Evolutionary conservation across 2,888 invertebrate species (phyloP), one percentile per base, ranked within the genome.

Genomic region (Laspeyria flexula): DNA sequence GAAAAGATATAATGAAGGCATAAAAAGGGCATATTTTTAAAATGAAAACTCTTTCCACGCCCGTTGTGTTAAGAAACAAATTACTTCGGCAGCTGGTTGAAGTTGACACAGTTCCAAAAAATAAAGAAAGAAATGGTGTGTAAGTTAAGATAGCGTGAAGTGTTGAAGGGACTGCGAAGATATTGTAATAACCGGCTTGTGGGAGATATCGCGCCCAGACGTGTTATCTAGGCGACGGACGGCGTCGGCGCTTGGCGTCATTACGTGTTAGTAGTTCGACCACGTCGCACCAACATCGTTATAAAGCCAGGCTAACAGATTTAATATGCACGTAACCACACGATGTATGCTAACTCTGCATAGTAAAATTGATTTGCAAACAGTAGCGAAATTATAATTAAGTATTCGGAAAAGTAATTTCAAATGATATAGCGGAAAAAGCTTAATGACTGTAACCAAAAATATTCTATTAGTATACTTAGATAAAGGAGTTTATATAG

Each of bases 221-320:
- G 50, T 51, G 70, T 76, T 84, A 83, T 84, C 80, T 75, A 66
- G 60, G 50, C 64, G 53, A 47, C 58, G 64, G 71, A 72, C 64
- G 73, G 66, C 73, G 66, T 75, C 77, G 72, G 66, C 72, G 71
- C 72, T n/a, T 65, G 73, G 66, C 73, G 67, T 76, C 77, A 71
- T 77, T 76, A 75, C 37, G 56, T 41, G 45, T 62, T 65, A 37
- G 60, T 54, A 61, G 51, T 57, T 39, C 39, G 47, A 47, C 55
- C 65, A 63, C 57, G 65, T 60, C 47, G 47, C 46, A 38, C 29
- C 25, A 25, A 25, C 25, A 49, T 10, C 21, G 39, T 45, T 31
- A 15, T 31, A 30, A 35, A 27, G 6, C 30, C 51, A 5, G 38
- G 31, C 54, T 13, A 51, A 53, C 21, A 52, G 11, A 56, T 52